phyloP scores from a whole-genome alignment of 2,113 vertebrate genomes.

The Verasper variegatus region DNA sequence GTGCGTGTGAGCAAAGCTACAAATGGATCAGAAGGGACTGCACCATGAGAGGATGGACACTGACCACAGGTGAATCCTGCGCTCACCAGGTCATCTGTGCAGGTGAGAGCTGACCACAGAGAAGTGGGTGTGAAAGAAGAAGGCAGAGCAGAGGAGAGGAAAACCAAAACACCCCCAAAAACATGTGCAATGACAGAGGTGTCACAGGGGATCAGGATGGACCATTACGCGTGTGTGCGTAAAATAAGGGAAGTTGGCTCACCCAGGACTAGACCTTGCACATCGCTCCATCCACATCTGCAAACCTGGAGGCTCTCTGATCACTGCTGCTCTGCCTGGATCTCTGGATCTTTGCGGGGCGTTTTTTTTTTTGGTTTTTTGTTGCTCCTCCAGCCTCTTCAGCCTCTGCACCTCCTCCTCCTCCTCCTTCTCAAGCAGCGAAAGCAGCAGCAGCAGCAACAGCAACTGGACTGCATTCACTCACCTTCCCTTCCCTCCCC shows the following conservation, averaged over 20 bases:
- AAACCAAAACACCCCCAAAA: neutral
- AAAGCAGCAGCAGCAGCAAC: slow-evolving; percentile 11
- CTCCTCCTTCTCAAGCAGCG: neutral
- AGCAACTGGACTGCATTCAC: slow-evolving; percentile 55
- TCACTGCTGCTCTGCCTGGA: slow-evolving; percentile 42
- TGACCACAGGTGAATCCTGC: slow-evolving; percentile 23
- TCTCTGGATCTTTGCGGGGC: slow-evolving; percentile 21
- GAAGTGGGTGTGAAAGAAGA: slow-evolving; percentile 2
- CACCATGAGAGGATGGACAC: slow-evolving; percentile 7
- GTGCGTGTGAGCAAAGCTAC: slow-evolving; percentile 55
- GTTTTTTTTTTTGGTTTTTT: neutral
- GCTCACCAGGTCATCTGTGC: slow-evolving; percentile 17
- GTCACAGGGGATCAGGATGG: slow-evolving; percentile 12
- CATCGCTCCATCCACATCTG: slow-evolving; percentile 68
- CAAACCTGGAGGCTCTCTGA: slow-evolving; percentile 38
- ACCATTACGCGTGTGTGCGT: slow-evolving; percentile 12
- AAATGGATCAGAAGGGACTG: slow-evolving; percentile 47
- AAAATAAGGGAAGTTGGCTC: slow-evolving; percentile 63
- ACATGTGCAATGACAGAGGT: neutral
- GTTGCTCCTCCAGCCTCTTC: slow-evolving; percentile 43
- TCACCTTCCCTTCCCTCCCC: slow-evolving; percentile 46
- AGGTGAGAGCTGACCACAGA: slow-evolving; percentile 8
- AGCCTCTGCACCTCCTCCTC: slow-evolving; percentile 21
- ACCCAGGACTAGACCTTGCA: slow-evolving; percentile 76
- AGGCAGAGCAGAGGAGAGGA: neutral